Base-by-base conservation (phyloP, 2,888 invertebrate species). In the Macrophya annulata region DNA sequence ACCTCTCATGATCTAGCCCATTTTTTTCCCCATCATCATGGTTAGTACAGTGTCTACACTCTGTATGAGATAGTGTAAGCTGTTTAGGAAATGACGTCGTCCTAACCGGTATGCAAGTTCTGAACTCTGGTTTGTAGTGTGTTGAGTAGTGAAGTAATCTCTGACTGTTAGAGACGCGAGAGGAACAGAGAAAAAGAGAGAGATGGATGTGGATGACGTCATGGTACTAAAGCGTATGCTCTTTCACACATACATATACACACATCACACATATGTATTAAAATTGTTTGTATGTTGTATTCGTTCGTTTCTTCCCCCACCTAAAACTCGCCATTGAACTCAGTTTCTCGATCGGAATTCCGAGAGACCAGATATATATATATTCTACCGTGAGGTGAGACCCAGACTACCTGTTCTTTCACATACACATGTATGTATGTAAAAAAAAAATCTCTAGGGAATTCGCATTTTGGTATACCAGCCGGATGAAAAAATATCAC, bases 21-120 rank as follows among this genome's bases (percentile, higher is more conserved):
- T 62, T 62, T 25, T 74, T 74, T 68, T n/a, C n/a, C 25, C 17
- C 72, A 74, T 74, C 43, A 3, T 10, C 8, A n/a, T 43, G 12
- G 25, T 43, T 21, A n/a, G 9, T 43, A 45, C 10, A 5, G 37
- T 15, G 0, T 55, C 25, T 68, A 68, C 15, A 37, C n/a, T 55
- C 2, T 55, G 6, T 55, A 8, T n/a, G 17, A 55, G n/a, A 45
- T 40, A 43, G 6, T 8, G 37, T 45, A 74, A 40, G 81, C 40
- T 62, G 59, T 59, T 81, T 59, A 43, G 81, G 62, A 81, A 59
- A 81, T 81, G 81, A 81, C 62, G 81, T 62, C 21, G 59, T 62
- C 43, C 55, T 43, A 81, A 62, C 81, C 81, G 81, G 81, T 81
- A 81, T 81, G 81, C 62, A 81, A 81, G 62, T 81, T 81, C n/a